Conservation (phyloP, 2,797 vertebrate genomes). For the Neoniphon sammara region DNA sequence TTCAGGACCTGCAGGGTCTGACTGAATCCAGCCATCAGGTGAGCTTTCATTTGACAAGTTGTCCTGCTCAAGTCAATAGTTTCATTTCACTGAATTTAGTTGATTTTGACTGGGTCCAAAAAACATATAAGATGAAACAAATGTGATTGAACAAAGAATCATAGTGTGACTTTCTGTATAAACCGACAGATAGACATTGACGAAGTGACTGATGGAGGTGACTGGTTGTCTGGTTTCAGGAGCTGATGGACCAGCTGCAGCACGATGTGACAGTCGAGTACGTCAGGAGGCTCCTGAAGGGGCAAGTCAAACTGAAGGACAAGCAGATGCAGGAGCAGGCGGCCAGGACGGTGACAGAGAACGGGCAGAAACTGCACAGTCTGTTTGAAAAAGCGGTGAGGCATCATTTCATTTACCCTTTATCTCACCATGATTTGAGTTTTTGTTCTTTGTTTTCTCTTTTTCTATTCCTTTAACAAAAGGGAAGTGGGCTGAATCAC, state of each 20-base stretch:
- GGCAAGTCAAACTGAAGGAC: constrained; percentile 82
- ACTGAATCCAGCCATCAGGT: constrained; percentile 70
- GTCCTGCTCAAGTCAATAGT: not conserved
- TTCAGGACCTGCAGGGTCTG: constrained; percentile 55
- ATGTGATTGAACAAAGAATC: not conserved
- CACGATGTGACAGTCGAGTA: constrained; percentile 86
- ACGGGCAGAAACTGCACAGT: constrained; percentile 75
- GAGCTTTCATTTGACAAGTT: not conserved
- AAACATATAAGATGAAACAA: not conserved
- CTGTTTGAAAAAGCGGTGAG: constrained; percentile 84
- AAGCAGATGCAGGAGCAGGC: constrained; percentile 79
- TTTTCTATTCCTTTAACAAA: no score
- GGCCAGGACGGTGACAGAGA: constrained; percentile 64
- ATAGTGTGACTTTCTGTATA: not conserved
- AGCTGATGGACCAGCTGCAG: constrained; percentile 83
- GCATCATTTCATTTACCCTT: not conserved
- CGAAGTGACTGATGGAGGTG: not conserved
- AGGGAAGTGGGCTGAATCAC: no score
- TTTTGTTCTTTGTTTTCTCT: no score
- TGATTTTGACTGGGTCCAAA: not conserved
- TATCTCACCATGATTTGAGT: no score
- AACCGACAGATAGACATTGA: not conserved
- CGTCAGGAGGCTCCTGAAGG: constrained; percentile 86
- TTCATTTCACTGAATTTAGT: no score
- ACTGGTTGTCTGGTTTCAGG: constrained; percentile 72